Evolutionary conservation across 2,113 vertebrate genomes (phyloP).

Genomic region (western clawed frog (Xenopus tropicalis)): DNA sequence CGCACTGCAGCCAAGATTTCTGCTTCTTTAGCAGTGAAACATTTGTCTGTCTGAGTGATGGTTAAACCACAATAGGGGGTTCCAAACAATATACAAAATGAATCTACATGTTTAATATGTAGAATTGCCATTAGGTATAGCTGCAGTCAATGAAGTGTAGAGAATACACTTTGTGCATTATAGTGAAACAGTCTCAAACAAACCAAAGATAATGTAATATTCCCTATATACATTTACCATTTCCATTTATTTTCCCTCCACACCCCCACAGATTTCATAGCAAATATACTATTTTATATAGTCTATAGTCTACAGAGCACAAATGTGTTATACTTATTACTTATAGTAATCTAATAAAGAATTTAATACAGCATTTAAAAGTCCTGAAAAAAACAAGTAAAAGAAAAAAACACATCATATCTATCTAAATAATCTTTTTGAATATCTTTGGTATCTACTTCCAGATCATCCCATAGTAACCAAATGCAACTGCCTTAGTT

Average conservation of each 20-base stretch:
- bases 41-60: slow-evolving; percentile 34
- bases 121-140: slow-evolving; percentile 44
- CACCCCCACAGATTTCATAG: neutral
- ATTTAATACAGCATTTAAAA: too few relatives aligned
- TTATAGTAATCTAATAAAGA: too few relatives aligned
- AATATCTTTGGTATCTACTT: too few relatives aligned
- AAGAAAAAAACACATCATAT: too few relatives aligned
- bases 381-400: too few relatives aligned
- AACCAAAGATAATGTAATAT: slow-evolving; percentile 35
- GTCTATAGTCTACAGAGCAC: neutral
- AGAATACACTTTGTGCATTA: slow-evolving; percentile 41
- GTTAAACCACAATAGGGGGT: slow-evolving; percentile 39
- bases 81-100: slow-evolving; percentile 42
- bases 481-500: too few relatives aligned
- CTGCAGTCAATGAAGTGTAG: slow-evolving; percentile 44
- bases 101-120: slow-evolving; percentile 46
- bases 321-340: too few relatives aligned
- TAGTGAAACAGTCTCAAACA: slow-evolving; percentile 20
- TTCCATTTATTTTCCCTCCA: slow-evolving; percentile 10
- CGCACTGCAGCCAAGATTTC: neutral
- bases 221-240: slow-evolving; percentile 19
- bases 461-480: too few relatives aligned
- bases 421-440: too few relatives aligned
- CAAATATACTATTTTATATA: neutral
- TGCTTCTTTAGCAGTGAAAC: slow-evolving; percentile 3